Evolutionary conservation across 2,797 vertebrate genomes (phyloP).

Genomic region (Myripristis murdjan): DNA sequence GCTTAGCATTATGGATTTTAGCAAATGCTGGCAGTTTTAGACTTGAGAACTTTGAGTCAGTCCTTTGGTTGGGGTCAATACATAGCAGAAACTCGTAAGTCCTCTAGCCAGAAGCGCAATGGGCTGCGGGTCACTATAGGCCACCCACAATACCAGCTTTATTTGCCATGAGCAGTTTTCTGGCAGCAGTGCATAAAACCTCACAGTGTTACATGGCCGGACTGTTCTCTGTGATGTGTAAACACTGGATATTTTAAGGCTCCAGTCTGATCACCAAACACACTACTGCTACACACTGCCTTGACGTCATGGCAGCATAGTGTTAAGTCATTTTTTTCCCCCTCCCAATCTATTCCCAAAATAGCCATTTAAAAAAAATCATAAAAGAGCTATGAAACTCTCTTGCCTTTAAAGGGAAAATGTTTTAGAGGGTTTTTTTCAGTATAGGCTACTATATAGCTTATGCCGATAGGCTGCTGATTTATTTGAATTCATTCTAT

Average conservation of each 20-base stretch:
- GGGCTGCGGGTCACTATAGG: conserved; percentile 79
- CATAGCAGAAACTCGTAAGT: conserved; percentile 79
- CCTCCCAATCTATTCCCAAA: conserved; percentile 20
- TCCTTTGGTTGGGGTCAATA: conserved; percentile 81
- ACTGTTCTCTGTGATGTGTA: conserved; percentile 68
- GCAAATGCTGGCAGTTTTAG: conserved; percentile 67
- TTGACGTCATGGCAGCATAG: conserved; percentile 40
- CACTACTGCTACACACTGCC: conserved; percentile 27
- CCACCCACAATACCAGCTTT: conserved; percentile 86
- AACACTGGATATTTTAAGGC: conserved; percentile 64
- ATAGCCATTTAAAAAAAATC: conserved; percentile 7
- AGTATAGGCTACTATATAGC: not conserved
- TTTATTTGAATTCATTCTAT: conserved; percentile 15
- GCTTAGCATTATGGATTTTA: conserved; percentile 67
- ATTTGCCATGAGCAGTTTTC: conserved; percentile 81
- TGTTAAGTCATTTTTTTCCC: conserved; percentile 35
- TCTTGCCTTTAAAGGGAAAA: too few species aligned
- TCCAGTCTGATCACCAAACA: conserved; percentile 53
- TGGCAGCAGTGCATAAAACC: conserved; percentile 69
- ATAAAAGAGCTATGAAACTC: conserved; percentile 29
- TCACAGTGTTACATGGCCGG: conserved; percentile 65
- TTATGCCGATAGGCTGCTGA: too few species aligned
- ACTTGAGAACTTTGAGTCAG: conserved; percentile 71
- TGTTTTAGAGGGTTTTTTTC: too few species aligned
- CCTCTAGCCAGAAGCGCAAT: conserved; percentile 74